Conservation (phyloP, 2,888 invertebrate genomes). For the Anodontia alba region DNA sequence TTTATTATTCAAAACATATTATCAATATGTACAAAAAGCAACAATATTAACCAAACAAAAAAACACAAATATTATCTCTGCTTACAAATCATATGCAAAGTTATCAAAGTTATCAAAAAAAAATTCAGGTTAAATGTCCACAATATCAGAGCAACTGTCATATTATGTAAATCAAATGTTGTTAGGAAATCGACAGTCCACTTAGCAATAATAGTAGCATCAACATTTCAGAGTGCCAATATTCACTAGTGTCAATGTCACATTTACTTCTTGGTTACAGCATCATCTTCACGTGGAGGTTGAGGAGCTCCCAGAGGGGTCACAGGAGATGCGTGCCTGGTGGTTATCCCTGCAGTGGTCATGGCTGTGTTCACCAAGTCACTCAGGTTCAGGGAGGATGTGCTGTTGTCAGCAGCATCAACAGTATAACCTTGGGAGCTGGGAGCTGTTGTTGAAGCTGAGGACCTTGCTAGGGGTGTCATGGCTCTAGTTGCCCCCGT, state of each 20-base stretch:
- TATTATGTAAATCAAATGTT: too few relatives aligned
- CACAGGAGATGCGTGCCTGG: constrained; percentile 25
- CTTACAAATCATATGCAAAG: background rate
- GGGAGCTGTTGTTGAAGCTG: too few relatives aligned
- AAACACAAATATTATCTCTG: background rate
- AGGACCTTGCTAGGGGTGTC: too few relatives aligned
- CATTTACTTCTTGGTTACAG: background rate
- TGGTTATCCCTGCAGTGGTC: constrained; percentile 32
- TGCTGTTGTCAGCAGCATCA: background rate
- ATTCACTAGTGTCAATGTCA: constrained; percentile 3
- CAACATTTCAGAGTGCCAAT: background rate
- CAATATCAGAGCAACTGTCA: too few relatives aligned
- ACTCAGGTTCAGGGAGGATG: constrained; percentile 1
- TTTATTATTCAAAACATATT: background rate
- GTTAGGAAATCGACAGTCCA: too few relatives aligned
- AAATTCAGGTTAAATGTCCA: too few relatives aligned
- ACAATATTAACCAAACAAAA: background rate
- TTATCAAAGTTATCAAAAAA: background rate
- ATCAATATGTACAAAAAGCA: constrained; percentile 16
- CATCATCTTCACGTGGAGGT: constrained; percentile 26
- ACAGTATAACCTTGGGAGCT: background rate
- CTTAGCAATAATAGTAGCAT: too few relatives aligned
- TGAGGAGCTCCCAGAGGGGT: constrained; percentile 28
- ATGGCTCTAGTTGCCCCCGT: background rate
- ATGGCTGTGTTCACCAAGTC: constrained; percentile 27